Evolutionary conservation across 1,140 invertebrate species (phyloP), one percentile per base, ranked within the genome.

Genomic region (Drosophila sp.): DNA sequence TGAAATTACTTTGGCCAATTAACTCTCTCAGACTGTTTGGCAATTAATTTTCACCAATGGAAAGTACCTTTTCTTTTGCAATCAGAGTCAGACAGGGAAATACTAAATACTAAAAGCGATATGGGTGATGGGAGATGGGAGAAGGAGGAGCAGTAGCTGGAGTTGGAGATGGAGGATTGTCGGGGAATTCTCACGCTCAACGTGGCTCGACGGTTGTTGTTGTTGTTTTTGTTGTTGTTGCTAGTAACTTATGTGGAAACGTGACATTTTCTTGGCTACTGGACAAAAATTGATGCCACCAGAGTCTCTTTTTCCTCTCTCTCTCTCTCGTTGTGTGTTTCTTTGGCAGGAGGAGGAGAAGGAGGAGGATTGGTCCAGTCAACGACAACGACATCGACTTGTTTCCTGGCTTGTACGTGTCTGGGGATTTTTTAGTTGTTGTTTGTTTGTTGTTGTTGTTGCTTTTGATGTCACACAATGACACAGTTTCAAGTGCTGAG

Each of bases 241-340:
- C 57, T 70, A 71, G 81, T 81, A 83, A 86, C 74, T 90, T 90
- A 81, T 90, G 82, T 83, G 87, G 80, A 90, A 90, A 90, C 87
- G 87, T 90, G 87, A 90, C 87, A 90, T 86, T 90, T 90, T 87
- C 87, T 70, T 69, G 75, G 87, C 87, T 90, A 90, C 87, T 90
- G 87, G 87, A 90, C 79, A 90, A 90, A 86, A 90, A 90, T 90
- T 90, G 86, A 90, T 90, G 86, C 77, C 84, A 67, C 44, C 7
- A 27, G 44, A 50, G 8, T 10, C 44, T 50, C 44, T 50, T 50
- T 27, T 27, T 23, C 6, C 6, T 17, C 41, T 44, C 41, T 44
- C 30, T n/a, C 54, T 30, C 54, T 32, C 29, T 23, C 67, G 17
- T 17, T 17, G 17, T 17, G 17, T 38, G 35, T 4, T 8, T 11